These are phyloP conservation scores for Willisornis vidua DNA, from an alignment of 2,113 vertebrate genomes.

Conservation along the genomic window DNA sequence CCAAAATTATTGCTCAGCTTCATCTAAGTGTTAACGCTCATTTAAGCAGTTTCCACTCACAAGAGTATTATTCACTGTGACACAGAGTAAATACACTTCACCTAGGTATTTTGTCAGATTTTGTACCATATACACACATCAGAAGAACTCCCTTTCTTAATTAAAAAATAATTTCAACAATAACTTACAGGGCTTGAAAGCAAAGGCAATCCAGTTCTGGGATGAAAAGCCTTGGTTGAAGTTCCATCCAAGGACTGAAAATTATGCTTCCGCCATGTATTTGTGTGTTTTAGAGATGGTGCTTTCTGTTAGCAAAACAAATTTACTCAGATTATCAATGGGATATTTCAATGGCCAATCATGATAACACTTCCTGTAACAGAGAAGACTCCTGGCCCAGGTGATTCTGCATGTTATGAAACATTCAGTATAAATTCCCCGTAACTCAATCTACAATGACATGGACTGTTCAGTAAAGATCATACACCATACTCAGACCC, in stretches of 20 bases:
- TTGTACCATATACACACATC: background rate
- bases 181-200: slow-evolving; percentile 94
- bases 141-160: background rate
- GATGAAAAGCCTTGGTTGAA: slow-evolving; percentile 94
- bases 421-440: background rate
- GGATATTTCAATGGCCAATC: background rate
- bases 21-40: background rate
- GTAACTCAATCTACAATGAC: background rate
- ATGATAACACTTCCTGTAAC: background rate
- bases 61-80: background rate
- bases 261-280: slow-evolving; percentile 87
- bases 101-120: background rate
- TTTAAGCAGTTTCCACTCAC: background rate
- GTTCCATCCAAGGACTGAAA: slow-evolving; percentile 90
- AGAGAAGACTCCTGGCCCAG: background rate
- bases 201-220: slow-evolving; percentile 94
- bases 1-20: background rate
- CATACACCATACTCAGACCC: background rate
- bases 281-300: slow-evolving; percentile 82
- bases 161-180: background rate
- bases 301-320: slow-evolving; percentile 74
- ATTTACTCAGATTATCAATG: background rate
- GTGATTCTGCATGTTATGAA: background rate
- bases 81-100: background rate
- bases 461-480: background rate